These are phyloP conservation scores for Gadus chalcogrammus DNA, from an alignment of 2,113 vertebrate species.

Conservation along the genomic window DNA sequence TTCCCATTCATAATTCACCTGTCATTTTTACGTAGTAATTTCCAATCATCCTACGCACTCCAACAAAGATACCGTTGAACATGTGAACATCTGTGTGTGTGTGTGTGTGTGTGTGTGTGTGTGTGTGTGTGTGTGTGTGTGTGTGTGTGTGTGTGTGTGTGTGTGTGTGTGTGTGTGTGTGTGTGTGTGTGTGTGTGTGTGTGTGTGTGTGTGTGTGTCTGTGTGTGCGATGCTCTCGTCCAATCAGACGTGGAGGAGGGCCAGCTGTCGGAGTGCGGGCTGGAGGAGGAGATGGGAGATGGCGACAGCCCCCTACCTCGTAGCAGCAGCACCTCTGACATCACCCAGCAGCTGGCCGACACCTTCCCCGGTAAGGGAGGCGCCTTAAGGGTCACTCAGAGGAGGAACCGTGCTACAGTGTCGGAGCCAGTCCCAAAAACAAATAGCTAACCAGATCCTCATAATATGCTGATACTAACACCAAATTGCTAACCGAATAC, in stretches of 20 bases:
- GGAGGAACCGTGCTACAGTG: too few relatives aligned
- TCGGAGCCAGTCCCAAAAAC: too few relatives aligned
- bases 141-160: background rate
- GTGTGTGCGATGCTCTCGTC: conserved; percentile 4
- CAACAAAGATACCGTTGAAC: too few relatives aligned
- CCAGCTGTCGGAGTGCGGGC: conserved; percentile 76
- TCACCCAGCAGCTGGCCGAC: conserved; percentile 80
- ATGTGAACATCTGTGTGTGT: background rate
- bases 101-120: background rate
- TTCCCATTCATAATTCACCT: conserved; percentile 25
- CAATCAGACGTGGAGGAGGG: conserved; percentile 87
- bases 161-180: conserved; percentile 5
- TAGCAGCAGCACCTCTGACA: conserved; percentile 92
- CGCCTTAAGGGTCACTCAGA: too few relatives aligned
- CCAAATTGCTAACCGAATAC: too few relatives aligned
- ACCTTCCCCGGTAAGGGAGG: conserved; percentile 76
- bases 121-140: conserved; percentile 4
- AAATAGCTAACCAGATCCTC: too few relatives aligned
- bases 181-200: conserved; percentile 3
- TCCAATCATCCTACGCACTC: background rate
- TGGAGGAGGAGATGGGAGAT: conserved; percentile 68
- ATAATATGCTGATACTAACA: too few relatives aligned
- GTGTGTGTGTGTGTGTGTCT: conserved; percentile 3
- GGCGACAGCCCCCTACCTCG: conserved; percentile 78
- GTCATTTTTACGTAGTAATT: background rate